Evolutionary conservation across 53 echinoderm and acorn worm species (phyloP).

Genomic region (Luidia sarsii): DNA sequence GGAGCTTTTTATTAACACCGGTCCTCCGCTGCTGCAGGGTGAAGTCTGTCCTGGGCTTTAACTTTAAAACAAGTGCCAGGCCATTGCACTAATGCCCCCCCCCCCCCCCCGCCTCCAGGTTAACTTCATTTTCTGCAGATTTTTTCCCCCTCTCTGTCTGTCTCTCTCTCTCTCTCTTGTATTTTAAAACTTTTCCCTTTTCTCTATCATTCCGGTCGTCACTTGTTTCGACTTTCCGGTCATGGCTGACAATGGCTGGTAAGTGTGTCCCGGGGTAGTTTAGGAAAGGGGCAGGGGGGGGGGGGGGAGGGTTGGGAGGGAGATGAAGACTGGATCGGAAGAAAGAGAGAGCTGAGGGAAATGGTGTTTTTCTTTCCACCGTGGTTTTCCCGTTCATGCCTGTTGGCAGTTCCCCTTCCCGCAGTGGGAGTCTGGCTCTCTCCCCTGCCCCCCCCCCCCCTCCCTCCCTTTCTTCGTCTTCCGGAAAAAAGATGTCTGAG

Average conservation of each 20-base stretch:
- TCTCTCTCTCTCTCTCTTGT: neutral
- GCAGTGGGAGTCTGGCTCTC: too few species aligned
- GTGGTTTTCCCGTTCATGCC: neutral
- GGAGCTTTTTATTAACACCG: constrained; percentile 50
- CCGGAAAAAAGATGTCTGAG: too few species aligned
- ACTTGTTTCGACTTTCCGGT: neutral
- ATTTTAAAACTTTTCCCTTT: neutral
- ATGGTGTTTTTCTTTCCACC: constrained; percentile 18
- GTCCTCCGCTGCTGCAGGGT: constrained; percentile 10
- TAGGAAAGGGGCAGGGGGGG: neutral
- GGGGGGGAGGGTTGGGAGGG: too few species aligned
- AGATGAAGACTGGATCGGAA: too few species aligned
- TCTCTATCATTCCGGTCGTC: neutral
- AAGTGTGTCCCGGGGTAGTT: constrained; percentile 6
- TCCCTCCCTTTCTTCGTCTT: too few species aligned
- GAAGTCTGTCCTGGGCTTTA: neutral
- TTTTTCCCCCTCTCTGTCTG: neutral
- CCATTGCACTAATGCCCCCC: constrained; percentile 44
- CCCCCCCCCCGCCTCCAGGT: constrained; percentile 34
- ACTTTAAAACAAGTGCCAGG: constrained; percentile 52
- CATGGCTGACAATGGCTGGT: constrained; percentile 29
- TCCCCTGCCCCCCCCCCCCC: too few species aligned
- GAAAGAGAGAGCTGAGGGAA: too few species aligned
- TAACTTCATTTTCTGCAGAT: constrained; percentile 37
- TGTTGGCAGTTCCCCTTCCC: neutral